These are phyloP conservation scores for Amiota communis DNA, from an alignment of 2,888 invertebrate genomes.

Conservation along the genomic window DNA sequence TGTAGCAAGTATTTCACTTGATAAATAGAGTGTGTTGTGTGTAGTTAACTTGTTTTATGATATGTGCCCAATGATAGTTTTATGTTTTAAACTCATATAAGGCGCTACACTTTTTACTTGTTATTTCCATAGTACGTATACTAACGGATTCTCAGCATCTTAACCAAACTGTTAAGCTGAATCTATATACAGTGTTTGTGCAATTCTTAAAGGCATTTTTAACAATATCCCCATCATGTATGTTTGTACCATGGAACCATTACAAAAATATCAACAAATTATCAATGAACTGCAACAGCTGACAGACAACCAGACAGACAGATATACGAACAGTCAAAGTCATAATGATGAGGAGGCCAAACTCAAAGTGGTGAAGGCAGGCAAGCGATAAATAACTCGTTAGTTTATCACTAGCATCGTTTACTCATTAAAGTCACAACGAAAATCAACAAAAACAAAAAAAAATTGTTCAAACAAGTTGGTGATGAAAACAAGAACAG, in stretches of 20 bases:
- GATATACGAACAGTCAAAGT: no score
- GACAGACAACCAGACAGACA: no score
- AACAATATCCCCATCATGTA: no score
- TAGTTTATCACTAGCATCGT: constrained; percentile 61
- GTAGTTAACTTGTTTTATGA: not conserved
- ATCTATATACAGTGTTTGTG: no score
- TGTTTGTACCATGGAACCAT: constrained; percentile 23
- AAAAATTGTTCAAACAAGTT: constrained; percentile 57
- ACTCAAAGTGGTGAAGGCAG: no score
- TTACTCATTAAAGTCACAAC: constrained; percentile 47
- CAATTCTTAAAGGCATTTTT: no score
- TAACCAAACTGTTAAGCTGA: no score
- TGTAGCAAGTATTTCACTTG: not conserved
- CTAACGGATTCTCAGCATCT: no score
- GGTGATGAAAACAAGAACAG: constrained; percentile 23
- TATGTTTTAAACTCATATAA: not conserved
- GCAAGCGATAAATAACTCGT: constrained; percentile 58
- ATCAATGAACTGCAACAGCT: constrained; percentile 28
- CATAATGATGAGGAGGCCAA: no score
- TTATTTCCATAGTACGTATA: no score
- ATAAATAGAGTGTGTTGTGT: not conserved
- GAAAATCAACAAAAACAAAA: constrained; percentile 53
- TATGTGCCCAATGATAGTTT: not conserved
- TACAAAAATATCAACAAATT: constrained; percentile 63
- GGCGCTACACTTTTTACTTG: not conserved